phyloP scores from a whole-genome alignment of 2,797 vertebrate species.

The Sternotherus odoratus region DNA sequence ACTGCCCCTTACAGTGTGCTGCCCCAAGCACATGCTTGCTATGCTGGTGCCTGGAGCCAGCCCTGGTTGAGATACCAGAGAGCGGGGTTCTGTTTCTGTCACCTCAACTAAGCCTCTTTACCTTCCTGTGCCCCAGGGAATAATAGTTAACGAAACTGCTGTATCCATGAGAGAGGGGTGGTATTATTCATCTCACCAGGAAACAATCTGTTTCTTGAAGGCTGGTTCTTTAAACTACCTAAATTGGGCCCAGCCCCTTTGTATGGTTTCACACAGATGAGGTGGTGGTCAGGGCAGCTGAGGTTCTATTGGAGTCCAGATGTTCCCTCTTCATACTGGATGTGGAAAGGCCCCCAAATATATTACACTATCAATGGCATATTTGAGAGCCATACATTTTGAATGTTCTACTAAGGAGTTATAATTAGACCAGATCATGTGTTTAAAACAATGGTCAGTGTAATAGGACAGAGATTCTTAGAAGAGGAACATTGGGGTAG shows the following conservation, averaged over 20 bases:
- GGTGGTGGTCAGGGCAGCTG: neutral
- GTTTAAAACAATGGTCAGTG: neutral
- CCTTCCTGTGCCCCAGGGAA: neutral
- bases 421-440: neutral
- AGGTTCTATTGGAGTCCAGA: fast-evolving
- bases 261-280: neutral
- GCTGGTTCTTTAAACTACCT: slow-evolving; percentile 7
- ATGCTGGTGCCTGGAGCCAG: too few species aligned
- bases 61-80: neutral
- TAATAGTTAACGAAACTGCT: neutral
- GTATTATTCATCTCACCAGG: slow-evolving; percentile 16
- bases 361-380: neutral
- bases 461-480: neutral
- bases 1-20: too few species aligned
- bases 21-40: too few species aligned
- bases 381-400: neutral
- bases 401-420: neutral
- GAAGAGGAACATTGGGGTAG: neutral
- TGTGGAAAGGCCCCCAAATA: neutral
- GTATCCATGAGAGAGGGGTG: neutral
- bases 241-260: neutral
- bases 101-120: neutral
- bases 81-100: neutral
- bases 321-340: fast-evolving
- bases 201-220: slow-evolving; percentile 26